Base-by-base conservation (phyloP, 2,888 invertebrate species). In the Galeruca laticollis region DNA sequence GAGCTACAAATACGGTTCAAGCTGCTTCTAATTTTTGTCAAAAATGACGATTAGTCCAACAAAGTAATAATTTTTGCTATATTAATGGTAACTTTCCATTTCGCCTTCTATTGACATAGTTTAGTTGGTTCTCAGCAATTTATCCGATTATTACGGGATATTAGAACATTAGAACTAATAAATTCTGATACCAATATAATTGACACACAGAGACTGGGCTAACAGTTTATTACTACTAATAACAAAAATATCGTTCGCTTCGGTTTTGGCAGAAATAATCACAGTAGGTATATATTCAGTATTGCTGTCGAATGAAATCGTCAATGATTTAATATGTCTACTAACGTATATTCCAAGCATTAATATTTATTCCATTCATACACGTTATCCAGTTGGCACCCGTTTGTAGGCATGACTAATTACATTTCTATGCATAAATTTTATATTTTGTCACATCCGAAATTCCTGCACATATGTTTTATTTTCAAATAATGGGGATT, bases 181-280 rank as follows among this genome's bases (percentile, higher is more conserved):
- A n/a, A 43, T 43, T 15, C n/a, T 43, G 43, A 13, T 11, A 13
- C 43, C 43, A 43, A 26, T 1, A n/a, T n/a, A n/a, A n/a, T 43
- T 6, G n/a, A 43, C 15, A 33, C 35, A 57, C 35, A 35, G 11
- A 15, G 35, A 57, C 56, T 35, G 56, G 35, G n/a, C 56, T 57
- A 57, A 43, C 64, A 69, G 54, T 69, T 65, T 60, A 60, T 60
- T 60, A 21, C 64, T 69, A 21, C 64, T 69, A 69, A 69, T 69
- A 54, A 65, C 60, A 69, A 69, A 69, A 69, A 69, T 69, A 69
- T 54, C 69, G 63, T 51, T 52, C 47, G 60, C 60, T 56, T 43
- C 56, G 60, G 60, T 47, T n/a, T 64, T 49, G 18, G 20, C 69
- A 65, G 60, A 69, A 69, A 69, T 69, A 69, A 65, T 64, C 65